Base-by-base conservation (phyloP, 2,888 invertebrate species). In the Nymphalis urticae region DNA sequence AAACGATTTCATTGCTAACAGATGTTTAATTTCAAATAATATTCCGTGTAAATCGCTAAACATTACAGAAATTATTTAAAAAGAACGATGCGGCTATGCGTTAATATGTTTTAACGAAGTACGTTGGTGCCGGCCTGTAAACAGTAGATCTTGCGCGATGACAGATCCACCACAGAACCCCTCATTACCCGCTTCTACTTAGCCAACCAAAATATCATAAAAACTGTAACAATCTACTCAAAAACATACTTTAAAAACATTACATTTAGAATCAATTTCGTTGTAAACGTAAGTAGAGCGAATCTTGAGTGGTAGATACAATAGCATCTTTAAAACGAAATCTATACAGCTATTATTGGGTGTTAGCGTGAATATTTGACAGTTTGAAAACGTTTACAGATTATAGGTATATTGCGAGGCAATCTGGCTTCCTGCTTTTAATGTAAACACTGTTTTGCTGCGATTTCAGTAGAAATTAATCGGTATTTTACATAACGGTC, bases 381-480 rank as follows among this genome's bases (percentile, higher is more conserved):
- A 92, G 91, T 86, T 92, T 92, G 90, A 92, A 92, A 89, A 92
- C 92, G 91, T 92, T 92, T 90, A 90, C 89, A 89, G 89, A 90
- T 83, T 79, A 78, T 82, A 81, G 81, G 81, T 82, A 83, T 90
- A 90, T 91, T 90, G 88, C 81, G 76, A 76, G 87, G 92, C 91
- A 89, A 92, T 92, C 86, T 92, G 92, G 92, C 85, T 92, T 92
- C 90, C 92, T 88, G 90, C 80, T 81, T 83, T 84, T 88, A 81
- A 85, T 86, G 83, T 92, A 91, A 92, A 92, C 89, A 92, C 77
- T 76, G 84, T 84, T 90, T 90, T 83, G 86, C 80, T 76, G 75
- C 75, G 79, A 76, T 81, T 84, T 84, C 80, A 82, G 79, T 82
- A 76, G 82, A 84, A 84, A 85, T 83, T 83, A 85, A 86, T 84